Conservation (phyloP, 2,113 vertebrate species). For the Dicrurus megarhynchus region DNA sequence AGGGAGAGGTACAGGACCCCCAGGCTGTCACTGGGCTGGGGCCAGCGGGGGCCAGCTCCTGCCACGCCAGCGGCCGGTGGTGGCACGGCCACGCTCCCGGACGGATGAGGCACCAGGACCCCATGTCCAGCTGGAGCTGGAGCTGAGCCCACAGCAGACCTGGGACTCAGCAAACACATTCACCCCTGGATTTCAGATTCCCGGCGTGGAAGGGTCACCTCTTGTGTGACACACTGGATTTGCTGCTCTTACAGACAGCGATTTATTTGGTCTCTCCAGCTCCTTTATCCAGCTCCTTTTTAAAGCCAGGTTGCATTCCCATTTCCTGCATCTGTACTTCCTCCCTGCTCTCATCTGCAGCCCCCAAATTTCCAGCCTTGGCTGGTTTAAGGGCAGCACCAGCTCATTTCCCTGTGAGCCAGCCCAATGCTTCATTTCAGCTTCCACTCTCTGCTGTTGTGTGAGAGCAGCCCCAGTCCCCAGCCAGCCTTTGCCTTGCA, state of each 20-base stretch:
- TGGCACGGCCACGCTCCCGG: fast-evolving
- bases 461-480: not conserved
- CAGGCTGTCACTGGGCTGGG: fast-evolving
- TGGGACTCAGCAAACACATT: not conserved
- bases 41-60: fast-evolving
- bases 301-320: not conserved
- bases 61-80: fast-evolving
- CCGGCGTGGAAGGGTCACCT: not conserved
- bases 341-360: not conserved
- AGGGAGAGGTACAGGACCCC: not conserved
- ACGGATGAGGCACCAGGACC: fast-evolving
- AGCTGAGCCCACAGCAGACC: not conserved
- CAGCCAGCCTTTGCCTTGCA: not conserved
- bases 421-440: not conserved
- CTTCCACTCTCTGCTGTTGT: not conserved
- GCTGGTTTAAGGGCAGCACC: not conserved
- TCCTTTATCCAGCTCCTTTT: not conserved
- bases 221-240: too few species aligned
- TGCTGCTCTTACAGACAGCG: fast-evolving
- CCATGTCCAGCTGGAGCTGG: not conserved
- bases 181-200: fast-evolving
- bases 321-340: not conserved
- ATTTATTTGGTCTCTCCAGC: not conserved
- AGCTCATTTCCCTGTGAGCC: too few species aligned
- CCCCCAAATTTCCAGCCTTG: not conserved